Conservation (phyloP, 2,797 vertebrate genomes). For the Cossypha niveicapilla region DNA sequence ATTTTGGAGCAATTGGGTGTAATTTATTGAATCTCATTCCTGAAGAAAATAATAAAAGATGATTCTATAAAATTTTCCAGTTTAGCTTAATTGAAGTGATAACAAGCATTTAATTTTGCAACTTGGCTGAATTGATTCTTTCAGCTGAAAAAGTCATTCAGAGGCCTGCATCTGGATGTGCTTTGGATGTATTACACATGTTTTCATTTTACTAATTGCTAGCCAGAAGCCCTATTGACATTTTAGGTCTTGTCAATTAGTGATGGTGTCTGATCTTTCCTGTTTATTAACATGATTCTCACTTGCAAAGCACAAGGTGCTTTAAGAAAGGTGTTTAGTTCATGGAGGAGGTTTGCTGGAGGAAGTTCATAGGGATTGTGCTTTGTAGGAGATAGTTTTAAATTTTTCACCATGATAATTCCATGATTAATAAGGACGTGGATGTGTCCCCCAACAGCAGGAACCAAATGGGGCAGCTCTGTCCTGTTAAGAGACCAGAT, state of each 20-base stretch:
- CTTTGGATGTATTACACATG: neutral
- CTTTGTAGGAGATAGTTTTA: neutral
- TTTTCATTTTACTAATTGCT: neutral
- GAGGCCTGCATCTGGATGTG: constrained; percentile 32
- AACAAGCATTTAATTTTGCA: constrained; percentile 12
- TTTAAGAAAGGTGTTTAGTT: neutral
- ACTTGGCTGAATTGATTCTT: neutral
- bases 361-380: neutral
- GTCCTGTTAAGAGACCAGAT: neutral
- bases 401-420: neutral
- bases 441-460: neutral
- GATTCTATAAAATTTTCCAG: neutral
- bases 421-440: neutral
- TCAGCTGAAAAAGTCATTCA: constrained; percentile 15
- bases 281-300: neutral
- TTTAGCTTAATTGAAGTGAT: neutral
- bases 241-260: neutral
- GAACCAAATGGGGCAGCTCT: neutral
- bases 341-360: neutral
- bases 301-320: neutral
- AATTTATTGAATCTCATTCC: neutral
- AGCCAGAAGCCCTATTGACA: neutral
- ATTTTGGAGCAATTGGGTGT: neutral
- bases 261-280: neutral
- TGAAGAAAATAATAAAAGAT: neutral